Base-by-base conservation (phyloP, 2,113 vertebrate species). In the Myiagra hebetior region DNA sequence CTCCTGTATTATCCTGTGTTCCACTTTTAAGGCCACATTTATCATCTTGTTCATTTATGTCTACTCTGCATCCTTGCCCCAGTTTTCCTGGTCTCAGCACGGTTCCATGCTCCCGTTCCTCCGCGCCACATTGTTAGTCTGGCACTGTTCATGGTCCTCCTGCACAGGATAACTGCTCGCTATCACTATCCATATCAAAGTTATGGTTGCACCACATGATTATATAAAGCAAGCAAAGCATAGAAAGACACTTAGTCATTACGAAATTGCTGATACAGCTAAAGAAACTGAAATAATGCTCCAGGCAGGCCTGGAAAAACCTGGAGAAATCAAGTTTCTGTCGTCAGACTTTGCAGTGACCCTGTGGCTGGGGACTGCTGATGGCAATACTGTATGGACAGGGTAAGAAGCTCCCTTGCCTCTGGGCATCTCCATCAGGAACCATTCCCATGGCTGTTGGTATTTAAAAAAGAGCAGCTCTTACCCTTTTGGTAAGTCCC, bases 161-260 rank as follows among this genome's bases (percentile, higher is more conserved):
- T 79, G 67, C 62, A 19, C 21, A 8, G 70, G 47, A 6, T 31
- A 85, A 63, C 77, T 90, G 7, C 75, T 87, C 17, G 1, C 57
- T 89, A 0, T 55, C 60, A 42, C 62, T 50, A 55, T 13, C 52
- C 22, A 4, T 39, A 39, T 37, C 78, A 64, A 64, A 90, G 35
- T 82, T 85, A 88, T 20, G 57, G 75, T 44, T 63, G 70, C 53
- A 75, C 74, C 49, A 24, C 67, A 18, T 10, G 18, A 44, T 90
- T 92, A 60, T 64, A 73, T 24, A 85, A 76, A 83, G 79, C 89
- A 92, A 95, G 70, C 33, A 3, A 92, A 90, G 92, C 91, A 87
- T 52, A 67, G 85, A 91, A 72, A 93, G 21, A 46, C 79, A 79
- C 27, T 33, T 31, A 68, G 44, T 86, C 76, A 52, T 83, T 86